Conservation (phyloP, 2,113 vertebrate species). For the Gambusia holbrooki region DNA sequence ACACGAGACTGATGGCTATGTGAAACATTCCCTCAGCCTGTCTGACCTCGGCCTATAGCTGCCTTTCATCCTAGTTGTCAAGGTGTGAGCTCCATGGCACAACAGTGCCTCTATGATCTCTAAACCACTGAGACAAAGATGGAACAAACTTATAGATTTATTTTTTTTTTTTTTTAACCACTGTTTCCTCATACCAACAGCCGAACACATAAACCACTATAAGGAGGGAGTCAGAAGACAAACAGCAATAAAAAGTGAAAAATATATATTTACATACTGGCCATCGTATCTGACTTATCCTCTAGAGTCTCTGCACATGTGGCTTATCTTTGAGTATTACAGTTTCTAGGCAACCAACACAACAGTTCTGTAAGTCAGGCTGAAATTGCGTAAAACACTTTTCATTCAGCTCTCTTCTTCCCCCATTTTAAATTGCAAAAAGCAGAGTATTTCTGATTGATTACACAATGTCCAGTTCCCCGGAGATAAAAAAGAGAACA, state of each 20-base stretch:
- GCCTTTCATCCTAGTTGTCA: slow-evolving; percentile 56
- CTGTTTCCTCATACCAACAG: slow-evolving; percentile 14
- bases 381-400: slow-evolving; percentile 71
- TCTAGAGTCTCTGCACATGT: slow-evolving; percentile 42
- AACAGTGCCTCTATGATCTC: slow-evolving; percentile 51
- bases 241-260: slow-evolving; percentile 15
- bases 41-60: slow-evolving; percentile 49
- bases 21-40: slow-evolving; percentile 54
- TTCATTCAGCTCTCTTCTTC: slow-evolving; percentile 56
- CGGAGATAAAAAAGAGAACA: not conserved
- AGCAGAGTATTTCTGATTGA: slow-evolving; percentile 56
- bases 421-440: slow-evolving; percentile 50
- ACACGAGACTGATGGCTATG: slow-evolving; percentile 47
- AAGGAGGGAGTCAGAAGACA: slow-evolving; percentile 21
- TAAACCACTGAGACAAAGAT: slow-evolving; percentile 11
- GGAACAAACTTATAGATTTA: not conserved
- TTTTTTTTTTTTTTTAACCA: slow-evolving; percentile 4
- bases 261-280: slow-evolving; percentile 17
- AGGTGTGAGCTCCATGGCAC: slow-evolving; percentile 52
- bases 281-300: slow-evolving; percentile 42
- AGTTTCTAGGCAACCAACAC: slow-evolving; percentile 73
- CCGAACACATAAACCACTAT: not conserved
- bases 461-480: slow-evolving; percentile 45
- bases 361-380: slow-evolving; percentile 67
- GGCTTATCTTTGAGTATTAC: slow-evolving; percentile 52